phyloP scores from a whole-genome alignment of 2,888 invertebrate genomes.

The Napeogenes inachia region DNA sequence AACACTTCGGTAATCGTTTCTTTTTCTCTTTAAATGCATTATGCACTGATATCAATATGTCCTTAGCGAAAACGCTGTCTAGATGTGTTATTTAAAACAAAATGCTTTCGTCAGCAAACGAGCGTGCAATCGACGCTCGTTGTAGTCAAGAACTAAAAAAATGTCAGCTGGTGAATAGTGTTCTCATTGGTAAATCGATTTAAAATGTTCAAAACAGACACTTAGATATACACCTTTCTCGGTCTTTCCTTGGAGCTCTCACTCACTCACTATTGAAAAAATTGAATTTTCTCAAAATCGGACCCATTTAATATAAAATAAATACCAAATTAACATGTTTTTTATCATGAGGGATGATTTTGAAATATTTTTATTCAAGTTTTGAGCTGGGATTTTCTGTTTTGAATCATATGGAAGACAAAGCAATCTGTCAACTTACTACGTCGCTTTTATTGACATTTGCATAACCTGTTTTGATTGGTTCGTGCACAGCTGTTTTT shows the following conservation, averaged over 20 bases:
- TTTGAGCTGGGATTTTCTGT: conserved; percentile 13
- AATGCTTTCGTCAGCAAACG: conserved; percentile 44
- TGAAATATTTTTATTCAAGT: not conserved
- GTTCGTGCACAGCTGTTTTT: conserved; percentile 71
- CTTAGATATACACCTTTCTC: conserved; percentile 44
- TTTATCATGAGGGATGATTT: not conserved
- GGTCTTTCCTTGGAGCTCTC: conserved; percentile 44
- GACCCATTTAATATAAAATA: not conserved
- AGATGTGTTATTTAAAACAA: conserved; percentile 53
- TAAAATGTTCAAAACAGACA: conserved; percentile 53
- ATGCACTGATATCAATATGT: conserved; percentile 68
- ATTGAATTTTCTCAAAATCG: conserved; percentile 12
- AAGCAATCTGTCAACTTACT: conserved; percentile 51
- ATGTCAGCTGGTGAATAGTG: conserved; percentile 67
- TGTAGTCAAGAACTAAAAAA: conserved; percentile 59
- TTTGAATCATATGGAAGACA: conserved; percentile 66
- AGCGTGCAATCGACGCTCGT: conserved; percentile 54
- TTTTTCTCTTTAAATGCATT: conserved; percentile 77
- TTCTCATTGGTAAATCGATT: conserved; percentile 76
- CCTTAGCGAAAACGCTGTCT: conserved; percentile 67
- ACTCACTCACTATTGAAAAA: conserved; percentile 41
- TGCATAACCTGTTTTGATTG: conserved; percentile 49
- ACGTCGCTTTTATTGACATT: conserved; percentile 49
- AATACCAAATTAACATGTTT: not conserved
- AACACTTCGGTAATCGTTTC: conserved; percentile 72